Conservation (phyloP, 2,888 invertebrate species). For the Gymnocheta viridis region DNA sequence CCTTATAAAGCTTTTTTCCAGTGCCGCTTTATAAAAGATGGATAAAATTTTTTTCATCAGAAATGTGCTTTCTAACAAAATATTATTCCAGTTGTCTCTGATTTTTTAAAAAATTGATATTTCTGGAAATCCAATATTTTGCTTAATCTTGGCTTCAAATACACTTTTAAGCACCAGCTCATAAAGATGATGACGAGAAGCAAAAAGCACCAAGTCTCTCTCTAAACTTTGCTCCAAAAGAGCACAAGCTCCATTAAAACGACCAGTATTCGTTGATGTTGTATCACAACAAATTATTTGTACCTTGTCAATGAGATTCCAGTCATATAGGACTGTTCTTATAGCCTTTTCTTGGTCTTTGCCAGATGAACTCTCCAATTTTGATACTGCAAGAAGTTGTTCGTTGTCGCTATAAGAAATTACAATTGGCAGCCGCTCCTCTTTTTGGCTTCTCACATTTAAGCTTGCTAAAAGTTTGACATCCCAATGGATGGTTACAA, state of each 20-base stretch:
- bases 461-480: not conserved
- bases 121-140: no score
- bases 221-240: not conserved
- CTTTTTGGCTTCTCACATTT: not conserved
- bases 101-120: no score
- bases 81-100: not conserved
- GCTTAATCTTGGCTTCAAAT: not conserved
- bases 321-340: no score
- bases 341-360: no score
- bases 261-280: not conserved
- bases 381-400: no score
- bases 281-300: not conserved
- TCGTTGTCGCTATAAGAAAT: no score
- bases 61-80: conserved; percentile 2
- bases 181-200: not conserved
- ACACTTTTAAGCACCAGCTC: not conserved
- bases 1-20: no score
- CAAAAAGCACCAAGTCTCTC: not conserved
- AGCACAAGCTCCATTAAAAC: not conserved
- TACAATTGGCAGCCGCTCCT: no score
- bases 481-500: not conserved
- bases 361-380: no score
- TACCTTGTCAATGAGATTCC: not conserved
- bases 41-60: no score
- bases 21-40: no score